Base-by-base conservation (phyloP, 2,797 vertebrate genomes). In the Cyprinella venusta region DNA sequence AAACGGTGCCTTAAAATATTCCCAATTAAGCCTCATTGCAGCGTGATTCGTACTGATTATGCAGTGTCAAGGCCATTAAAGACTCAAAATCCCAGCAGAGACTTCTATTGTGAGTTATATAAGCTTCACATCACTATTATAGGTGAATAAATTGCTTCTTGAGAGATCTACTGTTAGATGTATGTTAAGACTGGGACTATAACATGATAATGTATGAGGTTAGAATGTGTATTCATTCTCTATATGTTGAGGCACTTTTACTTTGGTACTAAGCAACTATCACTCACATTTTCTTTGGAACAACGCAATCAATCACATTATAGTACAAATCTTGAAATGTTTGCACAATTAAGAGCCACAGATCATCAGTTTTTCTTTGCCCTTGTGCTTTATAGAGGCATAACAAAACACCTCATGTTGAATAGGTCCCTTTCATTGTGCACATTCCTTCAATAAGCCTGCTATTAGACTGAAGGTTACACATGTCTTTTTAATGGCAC, bases 1-100 rank as follows among this genome's bases (percentile, higher is more conserved):
- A 88, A 42, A 81, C 89, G 52, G 71, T 3, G 15, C 71, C 88
- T 89, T 87, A 86, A 92, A 81, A 88, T 82, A 89, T 88, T 83
- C 82, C 42, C 87, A 88, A 92, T 92, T 92, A 90, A 87, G 84
- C 54, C 67, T 12, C 13, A 38, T 79, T 78, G 18, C 19, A 0
- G 12, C 16, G 19, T 5, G 19, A 80, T 80, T 80, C 19, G 2
- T 80, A 42, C 40, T 71, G 68, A 80, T 80, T 71, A 71, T 63
- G 26, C 40, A 80, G 79, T 36, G 26, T 71, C 48, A 42, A 56
- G 12, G 21, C 78, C 65, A 70, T 80, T 70, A 71, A 61, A 71
- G 52, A 71, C 54, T 71, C 38, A 59, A 80, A 61, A 71, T 80
- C 52, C 38, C 24, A 12, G 79, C 12, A 59, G 5, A 61, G 54